Evolutionary conservation across 2,888 invertebrate genomes (phyloP), one percentile per base, ranked within the genome.

Genomic region (Sinodicranocentrus sp.): DNA sequence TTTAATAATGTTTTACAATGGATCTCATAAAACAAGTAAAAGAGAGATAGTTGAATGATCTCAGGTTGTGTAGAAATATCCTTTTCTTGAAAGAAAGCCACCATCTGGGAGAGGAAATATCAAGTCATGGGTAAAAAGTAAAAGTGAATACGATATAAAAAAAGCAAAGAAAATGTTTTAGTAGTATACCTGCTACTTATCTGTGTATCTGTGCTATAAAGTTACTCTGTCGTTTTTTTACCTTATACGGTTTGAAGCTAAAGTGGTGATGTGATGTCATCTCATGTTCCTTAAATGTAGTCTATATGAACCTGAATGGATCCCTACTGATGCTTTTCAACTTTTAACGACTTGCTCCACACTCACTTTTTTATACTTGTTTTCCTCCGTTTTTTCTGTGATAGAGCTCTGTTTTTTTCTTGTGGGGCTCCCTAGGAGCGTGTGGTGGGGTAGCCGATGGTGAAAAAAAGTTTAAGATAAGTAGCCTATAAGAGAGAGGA

Each of bases 321-420:
- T 82, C 72, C 82, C 75, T 48, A 75, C 82, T 75, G 82, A 54
- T 82, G 68, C 57, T 48, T 71, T 73, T 65, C 57, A 82, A 82
- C 82, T 82, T 82, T 75, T 82, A 82, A 82, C 82, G 82, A 82
- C 68, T 63, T 19, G 21, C 71, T 73, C 54, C 33, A 23, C 28
- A 17, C 61, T 59, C 57, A 33, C 10, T 33, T 33, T 33, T 33
- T 33, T 48, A 26, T 5, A 23, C 52, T 26, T 23, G 19, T 26
- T 21, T 75, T 25, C 39, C 48, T 61, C 15, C 25, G 57, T 10
- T 59, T 68, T 68, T 25, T 26, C 10, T 21, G 13, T 3, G 57
- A 57, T 21, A 21, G 3, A 19, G n/a, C 25, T 17, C 10, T n/a
- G 61, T 63, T 48, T 48, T 75, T 39, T 52, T 52, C 39, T 61